Evolutionary conservation across 2,113 vertebrate species (phyloP).

Genomic region (Lathamus discolor): DNA sequence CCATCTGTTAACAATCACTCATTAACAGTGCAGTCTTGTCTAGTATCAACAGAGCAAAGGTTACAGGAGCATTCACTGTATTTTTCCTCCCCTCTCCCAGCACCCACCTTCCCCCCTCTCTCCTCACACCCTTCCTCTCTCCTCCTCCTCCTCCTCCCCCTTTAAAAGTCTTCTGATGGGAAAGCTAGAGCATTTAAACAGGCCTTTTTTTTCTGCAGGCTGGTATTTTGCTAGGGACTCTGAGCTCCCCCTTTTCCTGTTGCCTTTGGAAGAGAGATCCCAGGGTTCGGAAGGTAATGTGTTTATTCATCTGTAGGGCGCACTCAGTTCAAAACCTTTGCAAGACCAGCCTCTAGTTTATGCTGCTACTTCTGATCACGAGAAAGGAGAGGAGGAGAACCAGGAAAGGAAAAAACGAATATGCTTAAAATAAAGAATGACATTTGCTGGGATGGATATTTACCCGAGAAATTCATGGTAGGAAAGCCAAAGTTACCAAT

Average conservation of each 20-base stretch:
- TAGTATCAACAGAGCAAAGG: constrained; percentile 73
- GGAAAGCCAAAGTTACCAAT: not conserved
- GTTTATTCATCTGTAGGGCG: constrained; percentile 87
- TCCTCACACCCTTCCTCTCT: constrained; percentile 35
- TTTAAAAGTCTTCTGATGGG: constrained; percentile 64
- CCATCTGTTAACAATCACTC: constrained; percentile 74
- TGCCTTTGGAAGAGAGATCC: constrained; percentile 85
- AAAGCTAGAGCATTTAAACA: constrained; percentile 79
- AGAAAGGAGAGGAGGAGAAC: constrained; percentile 37
- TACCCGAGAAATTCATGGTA: not conserved
- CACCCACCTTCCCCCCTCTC: constrained; percentile 22
- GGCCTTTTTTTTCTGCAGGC: constrained; percentile 77
- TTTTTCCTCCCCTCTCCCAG: constrained; percentile 63
- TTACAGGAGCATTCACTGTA: constrained; percentile 75
- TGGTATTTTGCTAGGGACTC: constrained; percentile 88
- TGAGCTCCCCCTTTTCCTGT: constrained; percentile 88
- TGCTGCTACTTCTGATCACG: constrained; percentile 16
- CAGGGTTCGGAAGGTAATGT: constrained; percentile 87
- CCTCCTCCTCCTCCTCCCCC: not conserved
- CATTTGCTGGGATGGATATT: constrained; percentile 10
- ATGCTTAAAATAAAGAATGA: not conserved
- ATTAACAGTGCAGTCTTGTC: constrained; percentile 76
- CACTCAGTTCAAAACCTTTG: constrained; percentile 73
- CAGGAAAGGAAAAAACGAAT: constrained; percentile 18
- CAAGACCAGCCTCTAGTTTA: constrained; percentile 11